Conservation (phyloP, 2,888 invertebrate genomes). For the Caenorhabditis becei region DNA sequence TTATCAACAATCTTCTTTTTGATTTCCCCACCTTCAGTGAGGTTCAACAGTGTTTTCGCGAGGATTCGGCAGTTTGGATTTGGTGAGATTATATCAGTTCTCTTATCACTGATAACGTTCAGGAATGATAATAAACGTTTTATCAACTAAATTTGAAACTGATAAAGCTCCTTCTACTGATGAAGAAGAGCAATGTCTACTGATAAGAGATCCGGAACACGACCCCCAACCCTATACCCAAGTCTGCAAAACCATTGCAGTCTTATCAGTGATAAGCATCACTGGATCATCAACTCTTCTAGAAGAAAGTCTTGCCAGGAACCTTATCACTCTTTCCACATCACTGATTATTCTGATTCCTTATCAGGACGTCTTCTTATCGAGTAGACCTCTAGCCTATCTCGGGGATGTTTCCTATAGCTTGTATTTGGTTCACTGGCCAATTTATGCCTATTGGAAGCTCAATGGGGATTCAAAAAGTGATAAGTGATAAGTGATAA, state of each 20-base stretch:
- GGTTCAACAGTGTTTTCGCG: slow-evolving; percentile 31
- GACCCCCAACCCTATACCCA: no score
- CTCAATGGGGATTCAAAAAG: not conserved
- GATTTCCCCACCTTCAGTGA: not conserved
- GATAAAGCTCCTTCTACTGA: no score
- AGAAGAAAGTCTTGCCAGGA: not conserved
- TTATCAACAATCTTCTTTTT: not conserved
- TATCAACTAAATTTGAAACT: not conserved
- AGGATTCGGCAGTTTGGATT: slow-evolving; percentile 39
- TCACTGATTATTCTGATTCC: not conserved
- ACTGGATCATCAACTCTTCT: not conserved
- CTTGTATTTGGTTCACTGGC: slow-evolving; percentile 46
- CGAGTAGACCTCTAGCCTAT: not conserved
- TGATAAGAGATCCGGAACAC: no score
- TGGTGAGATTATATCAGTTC: not conserved
- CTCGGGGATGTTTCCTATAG: slow-evolving; percentile 38
- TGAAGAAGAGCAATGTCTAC: no score
- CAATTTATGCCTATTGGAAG: slow-evolving; percentile 35
- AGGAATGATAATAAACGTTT: not conserved
- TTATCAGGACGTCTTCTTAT: not conserved
- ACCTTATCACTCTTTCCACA: not conserved
- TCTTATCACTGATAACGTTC: not conserved
- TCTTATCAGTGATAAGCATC: slow-evolving; percentile 7
- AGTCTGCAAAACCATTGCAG: not conserved
- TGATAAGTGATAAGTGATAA: slow-evolving; percentile 2